Conservation (phyloP, 2,797 vertebrate species). For the Xiphorhynchus erythropygius region DNA sequence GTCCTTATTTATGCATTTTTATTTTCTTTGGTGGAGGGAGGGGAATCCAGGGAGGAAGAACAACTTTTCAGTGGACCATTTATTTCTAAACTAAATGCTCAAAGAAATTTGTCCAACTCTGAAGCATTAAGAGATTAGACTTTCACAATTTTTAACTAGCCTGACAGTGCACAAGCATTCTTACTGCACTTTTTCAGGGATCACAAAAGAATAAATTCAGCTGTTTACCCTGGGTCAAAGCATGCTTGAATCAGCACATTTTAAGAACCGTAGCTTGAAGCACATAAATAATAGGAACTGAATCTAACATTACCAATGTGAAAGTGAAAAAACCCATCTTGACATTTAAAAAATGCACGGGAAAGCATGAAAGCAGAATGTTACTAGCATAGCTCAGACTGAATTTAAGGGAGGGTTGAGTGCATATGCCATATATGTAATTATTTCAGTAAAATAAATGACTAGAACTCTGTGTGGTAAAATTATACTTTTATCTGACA, state of each 20-base stretch:
- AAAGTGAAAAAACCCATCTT: background rate
- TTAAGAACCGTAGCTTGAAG: background rate
- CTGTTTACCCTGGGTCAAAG: background rate
- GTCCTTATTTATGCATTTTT: too few relatives aligned
- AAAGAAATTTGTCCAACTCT: background rate
- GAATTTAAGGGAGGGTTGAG: background rate
- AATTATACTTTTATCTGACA: background rate
- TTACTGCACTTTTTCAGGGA: background rate
- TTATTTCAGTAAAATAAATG: background rate
- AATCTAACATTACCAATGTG: background rate
- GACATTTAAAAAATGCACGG: background rate
- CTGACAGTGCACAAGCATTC: background rate
- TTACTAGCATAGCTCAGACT: background rate
- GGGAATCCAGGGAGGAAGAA: background rate
- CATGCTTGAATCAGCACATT: background rate
- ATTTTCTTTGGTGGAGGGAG: too few relatives aligned
- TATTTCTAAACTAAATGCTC: background rate
- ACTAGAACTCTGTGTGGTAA: background rate
- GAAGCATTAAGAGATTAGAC: background rate
- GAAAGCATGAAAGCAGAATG: background rate
- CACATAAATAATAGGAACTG: background rate
- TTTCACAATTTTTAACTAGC: background rate
- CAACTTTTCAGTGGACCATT: background rate
- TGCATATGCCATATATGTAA: background rate
- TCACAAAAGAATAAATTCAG: background rate